Base-by-base conservation (phyloP, 2,888 invertebrate genomes). In the Mesorhabditis spiculigera region DNA sequence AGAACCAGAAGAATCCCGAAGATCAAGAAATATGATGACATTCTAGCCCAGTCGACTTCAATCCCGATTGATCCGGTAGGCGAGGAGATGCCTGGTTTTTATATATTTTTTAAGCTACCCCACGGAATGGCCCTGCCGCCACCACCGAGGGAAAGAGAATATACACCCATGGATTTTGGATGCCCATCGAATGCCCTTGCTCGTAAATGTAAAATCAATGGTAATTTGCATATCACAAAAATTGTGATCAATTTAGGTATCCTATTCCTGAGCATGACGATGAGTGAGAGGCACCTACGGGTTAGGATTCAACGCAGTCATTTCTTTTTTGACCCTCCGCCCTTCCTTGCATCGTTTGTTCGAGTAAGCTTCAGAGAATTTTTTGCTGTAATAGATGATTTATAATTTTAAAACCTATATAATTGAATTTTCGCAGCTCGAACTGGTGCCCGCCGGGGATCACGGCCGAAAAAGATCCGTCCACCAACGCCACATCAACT, bases 281-380 rank as follows among this genome's bases (percentile, higher is more conserved):
- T 50, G 10, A 50, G 10, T 10, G 58, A n/a, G n/a, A 50, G n/a
- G 8, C 8, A 13, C 58, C 58, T 50, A 50, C 8, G n/a, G 58
- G 58, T 50, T 10, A 10, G 58, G 58, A 50, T 50, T 50, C 58
- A 50, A 50, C 8, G n/a, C 58, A n/a, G 10, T 10, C 58, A 50
- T 50, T 50, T 50, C 58, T 50, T 50, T n/a, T 50, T 50, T n/a
- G 58, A 50, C n/a, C 58, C 58, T 13, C 58, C 58, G 58, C n/a
- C n/a, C 10, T 50, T 50, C n/a, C 8, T 50, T 50, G 8, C 58
- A 50, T 50, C 58, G 58, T 50, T 50, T 50, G 58, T 50, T 50
- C 8, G 58, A n/a, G 58, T 50, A n/a, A 50, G 58, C n/a, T 50
- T 28, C 28, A 1, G 28, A 50, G 58, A 50, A 50, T 13, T 50